Evolutionary conservation across 2,797 vertebrate species (phyloP).

Genomic region (Myotis findleyi): DNA sequence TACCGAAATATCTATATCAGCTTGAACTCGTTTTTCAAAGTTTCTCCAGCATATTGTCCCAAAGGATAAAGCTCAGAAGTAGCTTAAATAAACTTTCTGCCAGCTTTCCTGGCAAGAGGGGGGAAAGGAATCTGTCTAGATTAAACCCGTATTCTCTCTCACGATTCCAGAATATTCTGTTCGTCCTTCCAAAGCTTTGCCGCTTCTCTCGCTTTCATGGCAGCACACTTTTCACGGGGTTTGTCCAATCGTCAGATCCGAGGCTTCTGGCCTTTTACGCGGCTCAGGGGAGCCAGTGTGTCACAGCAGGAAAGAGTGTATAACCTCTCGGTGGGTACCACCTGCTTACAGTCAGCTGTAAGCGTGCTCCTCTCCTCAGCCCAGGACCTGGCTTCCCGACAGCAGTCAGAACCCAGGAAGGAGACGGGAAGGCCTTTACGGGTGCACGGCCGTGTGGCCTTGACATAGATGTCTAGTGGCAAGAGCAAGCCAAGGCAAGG

Average conservation of each 20-base stretch:
- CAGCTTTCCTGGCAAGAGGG: background rate
- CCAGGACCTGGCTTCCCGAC: background rate
- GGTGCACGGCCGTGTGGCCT: accelerated
- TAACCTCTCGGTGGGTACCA: background rate
- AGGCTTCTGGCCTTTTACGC: background rate
- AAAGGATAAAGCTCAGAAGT: slow-evolving; percentile 38
- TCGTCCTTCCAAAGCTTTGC: background rate
- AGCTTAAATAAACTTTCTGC: slow-evolving; percentile 37
- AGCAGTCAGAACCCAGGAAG: background rate
- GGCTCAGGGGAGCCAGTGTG: slow-evolving; percentile 1
- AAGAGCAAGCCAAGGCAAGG: background rate
- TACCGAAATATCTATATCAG: slow-evolving; percentile 42
- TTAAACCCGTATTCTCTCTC: background rate
- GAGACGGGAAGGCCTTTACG: background rate
- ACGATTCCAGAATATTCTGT: background rate
- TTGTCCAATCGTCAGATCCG: background rate
- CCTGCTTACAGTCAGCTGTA: background rate
- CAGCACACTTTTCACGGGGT: background rate
- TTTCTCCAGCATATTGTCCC: slow-evolving; percentile 60
- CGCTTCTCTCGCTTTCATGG: accelerated
- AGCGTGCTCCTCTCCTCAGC: background rate
- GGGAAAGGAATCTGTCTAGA: background rate
- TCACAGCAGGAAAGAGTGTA: background rate
- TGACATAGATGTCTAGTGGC: background rate
- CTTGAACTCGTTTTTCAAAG: slow-evolving; percentile 56